Percentiles rank a stretch among this genome's conserved stretches.
Conservation (phyloP, 1,140 invertebrate species). For the Atopsyche davidsoni region DNA sequence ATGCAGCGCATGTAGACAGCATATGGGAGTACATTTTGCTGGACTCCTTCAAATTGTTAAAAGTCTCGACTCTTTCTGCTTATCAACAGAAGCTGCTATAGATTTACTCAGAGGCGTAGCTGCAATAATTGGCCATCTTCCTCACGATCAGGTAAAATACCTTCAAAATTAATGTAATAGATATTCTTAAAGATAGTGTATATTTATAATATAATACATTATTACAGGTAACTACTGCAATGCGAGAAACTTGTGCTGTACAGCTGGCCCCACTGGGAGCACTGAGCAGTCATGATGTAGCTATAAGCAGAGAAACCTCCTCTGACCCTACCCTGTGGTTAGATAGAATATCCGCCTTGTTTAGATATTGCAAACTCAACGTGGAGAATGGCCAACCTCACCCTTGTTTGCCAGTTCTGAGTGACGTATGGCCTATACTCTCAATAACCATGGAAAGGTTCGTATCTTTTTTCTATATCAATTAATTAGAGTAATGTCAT, state of each 20-base stretch:
- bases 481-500: too few species aligned
- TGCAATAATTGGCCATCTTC: constrained; percentile 59
- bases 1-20: constrained; percentile 70
- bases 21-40: constrained; percentile 75
- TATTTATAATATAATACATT: constrained; percentile 9
- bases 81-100: constrained; percentile 75
- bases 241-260: constrained; percentile 73
- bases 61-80: constrained; percentile 70
- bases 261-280: constrained; percentile 64
- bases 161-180: background rate
- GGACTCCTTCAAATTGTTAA: constrained; percentile 76
- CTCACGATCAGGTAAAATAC: constrained; percentile 50
- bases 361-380: constrained; percentile 65
- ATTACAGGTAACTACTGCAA: constrained; percentile 55
- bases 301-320: constrained; percentile 36
- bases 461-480: too few species aligned
- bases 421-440: constrained; percentile 84
- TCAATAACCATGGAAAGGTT: constrained; percentile 64
- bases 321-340: constrained; percentile 89
- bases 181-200: background rate
- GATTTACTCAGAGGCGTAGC: constrained; percentile 75
- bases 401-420: constrained; percentile 76
- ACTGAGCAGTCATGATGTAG: constrained; percentile 44
- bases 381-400: constrained; percentile 45
- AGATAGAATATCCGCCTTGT: constrained; percentile 85